Base-by-base conservation (phyloP, 2,113 vertebrate species). In the Axis porcinus region DNA sequence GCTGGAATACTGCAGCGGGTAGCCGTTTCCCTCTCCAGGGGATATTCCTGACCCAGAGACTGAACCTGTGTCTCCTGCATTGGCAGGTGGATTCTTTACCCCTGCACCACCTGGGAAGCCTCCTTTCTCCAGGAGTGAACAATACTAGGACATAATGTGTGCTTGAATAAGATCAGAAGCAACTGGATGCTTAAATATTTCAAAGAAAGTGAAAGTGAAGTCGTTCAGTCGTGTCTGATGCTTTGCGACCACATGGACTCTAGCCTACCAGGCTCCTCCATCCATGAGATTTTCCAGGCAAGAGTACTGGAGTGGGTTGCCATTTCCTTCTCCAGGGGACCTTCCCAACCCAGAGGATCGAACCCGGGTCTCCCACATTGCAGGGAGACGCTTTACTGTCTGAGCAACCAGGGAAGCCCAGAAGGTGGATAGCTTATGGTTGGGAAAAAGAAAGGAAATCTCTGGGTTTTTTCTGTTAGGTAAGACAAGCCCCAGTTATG, bases 301-400 rank as follows among this genome's bases (percentile, higher is more conserved):
- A 67, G 16, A 67, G 8, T 67, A 19, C 33, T 67, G 3, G 33
- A n/a, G 62, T n/a, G 33, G 33, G 10, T 67, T 36, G 64, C 64
- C 64, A 67, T 19, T 67, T 10, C 33, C 64, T 67, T n/a, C 64
- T n/a, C 64, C 64, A 70, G n/a, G 0, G 0, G n/a, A 70, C 11
- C n/a, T 36, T 70, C 19, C 9, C 64, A 70, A 70, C n/a, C 64
- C 64, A 70, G 19, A 36, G 64, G n/a, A 12, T 70, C 0, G 0
- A 70, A 70, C 5, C 9, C 0, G 5, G 19, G 19, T 70, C 64
- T 36, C 64, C n/a, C 1, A 0, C 64, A 23, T 70, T 70, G n/a
- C n/a, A 70, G 9, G n/a, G n/a, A 70, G n/a, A 36, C 0, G 1
- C 17, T 70, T 70, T 70, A 70, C 19, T 23, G 9, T 36, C 9